These are phyloP conservation scores for Lordiphosa mommai DNA, from an alignment of 1,140 invertebrate species.

Conservation along the genomic window DNA sequence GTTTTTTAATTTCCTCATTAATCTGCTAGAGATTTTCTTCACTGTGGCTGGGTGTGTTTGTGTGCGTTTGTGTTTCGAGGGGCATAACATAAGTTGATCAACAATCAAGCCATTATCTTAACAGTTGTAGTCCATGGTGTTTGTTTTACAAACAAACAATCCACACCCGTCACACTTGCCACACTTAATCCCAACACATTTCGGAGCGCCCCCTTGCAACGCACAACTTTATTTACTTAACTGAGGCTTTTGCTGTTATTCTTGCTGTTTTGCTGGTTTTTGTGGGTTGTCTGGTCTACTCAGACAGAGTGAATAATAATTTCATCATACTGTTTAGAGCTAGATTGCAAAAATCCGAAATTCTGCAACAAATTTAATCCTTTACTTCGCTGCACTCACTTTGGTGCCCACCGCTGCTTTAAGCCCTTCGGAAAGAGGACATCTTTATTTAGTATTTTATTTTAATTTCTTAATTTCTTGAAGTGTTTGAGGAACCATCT, in stretches of 20 bases:
- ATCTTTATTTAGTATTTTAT: too few species aligned
- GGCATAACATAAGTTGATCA: slow-evolving; percentile 3
- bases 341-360: not conserved
- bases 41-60: slow-evolving; percentile 16
- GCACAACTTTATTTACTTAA: slow-evolving; percentile 13
- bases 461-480: too few species aligned
- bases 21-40: slow-evolving; percentile 33
- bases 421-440: too few species aligned
- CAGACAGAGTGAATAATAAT: slow-evolving; percentile 7
- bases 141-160: slow-evolving; percentile 16
- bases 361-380: too few species aligned
- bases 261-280: not conserved
- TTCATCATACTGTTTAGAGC: not conserved
- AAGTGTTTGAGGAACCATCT: too few species aligned
- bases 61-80: slow-evolving; percentile 3
- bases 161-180: slow-evolving; percentile 45
- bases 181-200: slow-evolving; percentile 32
- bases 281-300: not conserved
- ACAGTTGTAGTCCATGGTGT: slow-evolving; percentile 11
- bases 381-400: too few species aligned
- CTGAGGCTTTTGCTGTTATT: not conserved
- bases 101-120: slow-evolving; percentile 8
- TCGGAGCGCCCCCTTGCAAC: not conserved
- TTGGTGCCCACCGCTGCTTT: too few species aligned
- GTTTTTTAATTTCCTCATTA: slow-evolving; percentile 38